phyloP scores from a whole-genome alignment of 1,140 invertebrate genomes.

The Drosophila parabipectinata region DNA sequence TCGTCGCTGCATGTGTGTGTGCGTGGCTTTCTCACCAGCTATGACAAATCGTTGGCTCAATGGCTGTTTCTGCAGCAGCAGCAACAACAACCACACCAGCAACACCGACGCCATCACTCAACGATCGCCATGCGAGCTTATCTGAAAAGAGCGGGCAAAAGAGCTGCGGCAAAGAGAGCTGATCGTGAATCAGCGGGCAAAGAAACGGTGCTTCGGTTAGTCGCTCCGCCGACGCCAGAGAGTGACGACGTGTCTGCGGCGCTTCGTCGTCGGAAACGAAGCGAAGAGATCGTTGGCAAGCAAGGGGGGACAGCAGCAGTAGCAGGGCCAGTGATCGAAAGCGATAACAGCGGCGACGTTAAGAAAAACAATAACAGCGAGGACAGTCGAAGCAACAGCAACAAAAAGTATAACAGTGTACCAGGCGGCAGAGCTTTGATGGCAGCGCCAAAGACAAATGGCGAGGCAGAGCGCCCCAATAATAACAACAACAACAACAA shows the following conservation, averaged over 20 bases:
- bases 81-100: constrained; percentile 16
- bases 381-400: constrained; percentile 14
- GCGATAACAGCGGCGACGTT: constrained; percentile 7
- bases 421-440: constrained; percentile 45
- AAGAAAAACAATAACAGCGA: background rate
- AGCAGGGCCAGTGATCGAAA: background rate
- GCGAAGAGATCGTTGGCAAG: background rate
- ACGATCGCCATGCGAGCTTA: constrained; percentile 5
- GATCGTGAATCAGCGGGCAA: background rate
- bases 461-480: constrained; percentile 41
- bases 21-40: constrained; percentile 50
- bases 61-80: constrained; percentile 37
- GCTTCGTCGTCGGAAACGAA: background rate
- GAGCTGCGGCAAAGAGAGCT: background rate
- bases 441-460: constrained; percentile 63
- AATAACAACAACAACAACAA: constrained; percentile 34
- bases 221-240: constrained; percentile 4
- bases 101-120: background rate
- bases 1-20: constrained; percentile 52
- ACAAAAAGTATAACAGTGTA: constrained; percentile 11
- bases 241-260: background rate
- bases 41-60: constrained; percentile 58
- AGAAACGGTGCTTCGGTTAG: background rate
- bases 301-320: constrained; percentile 4
- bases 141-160: background rate